Conservation (phyloP, 2,113 vertebrate species). For the Chroicocephalus ridibundus region DNA sequence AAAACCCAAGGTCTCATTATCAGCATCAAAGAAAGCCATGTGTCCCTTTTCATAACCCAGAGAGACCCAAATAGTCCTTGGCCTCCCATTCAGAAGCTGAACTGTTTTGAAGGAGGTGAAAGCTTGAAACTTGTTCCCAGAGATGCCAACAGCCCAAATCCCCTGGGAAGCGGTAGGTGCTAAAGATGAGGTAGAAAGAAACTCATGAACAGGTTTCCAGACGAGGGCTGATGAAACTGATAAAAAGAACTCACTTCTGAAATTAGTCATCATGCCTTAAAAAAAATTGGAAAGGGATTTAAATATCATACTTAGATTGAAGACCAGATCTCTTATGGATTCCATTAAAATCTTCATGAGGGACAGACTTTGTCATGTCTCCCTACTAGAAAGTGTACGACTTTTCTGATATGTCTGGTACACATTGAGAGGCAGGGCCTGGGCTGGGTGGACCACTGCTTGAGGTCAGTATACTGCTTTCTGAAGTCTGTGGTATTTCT, state of each 20-base stretch:
- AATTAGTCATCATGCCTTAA: not conserved
- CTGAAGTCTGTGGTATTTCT: not conserved
- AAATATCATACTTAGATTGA: not conserved
- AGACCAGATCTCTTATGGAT: not conserved
- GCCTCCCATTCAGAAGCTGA: not conserved
- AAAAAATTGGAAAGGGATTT: not conserved
- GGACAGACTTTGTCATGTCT: not conserved
- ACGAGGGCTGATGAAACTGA: not conserved
- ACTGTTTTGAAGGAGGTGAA: not conserved
- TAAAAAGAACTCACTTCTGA: not conserved
- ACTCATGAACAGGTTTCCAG: not conserved
- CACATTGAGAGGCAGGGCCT: accelerated
- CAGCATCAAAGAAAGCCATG: not conserved
- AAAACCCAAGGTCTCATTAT: not conserved
- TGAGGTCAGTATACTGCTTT: not conserved
- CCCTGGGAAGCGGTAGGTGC: not conserved
- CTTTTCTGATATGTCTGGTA: not conserved
- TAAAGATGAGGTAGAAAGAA: not conserved
- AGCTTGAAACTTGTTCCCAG: not conserved
- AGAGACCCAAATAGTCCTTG: not conserved
- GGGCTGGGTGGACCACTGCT: not conserved
- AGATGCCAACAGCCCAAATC: not conserved
- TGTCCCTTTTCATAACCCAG: not conserved
- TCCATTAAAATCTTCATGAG: not conserved
- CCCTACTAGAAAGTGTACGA: not conserved